Percentiles rank a stretch among this genome's conserved stretches.
Conservation (phyloP, 2,888 invertebrate species). For the Drosophila emarginata region DNA sequence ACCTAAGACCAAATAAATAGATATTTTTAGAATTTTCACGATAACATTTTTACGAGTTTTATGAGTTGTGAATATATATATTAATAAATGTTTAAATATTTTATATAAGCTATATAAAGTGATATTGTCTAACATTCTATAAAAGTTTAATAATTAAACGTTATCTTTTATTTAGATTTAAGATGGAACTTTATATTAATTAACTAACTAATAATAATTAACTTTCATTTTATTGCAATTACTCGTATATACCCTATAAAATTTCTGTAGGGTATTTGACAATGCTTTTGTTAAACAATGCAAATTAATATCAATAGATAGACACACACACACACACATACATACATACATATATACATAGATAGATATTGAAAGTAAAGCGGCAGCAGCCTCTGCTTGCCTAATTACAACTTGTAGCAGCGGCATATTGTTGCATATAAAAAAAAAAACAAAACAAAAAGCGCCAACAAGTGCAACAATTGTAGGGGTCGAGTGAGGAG, state of each 20-base stretch:
- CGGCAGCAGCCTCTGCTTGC: slow-evolving; percentile 25
- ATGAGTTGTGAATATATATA: neutral
- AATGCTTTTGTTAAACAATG: slow-evolving; percentile 29
- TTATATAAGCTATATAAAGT: too few relatives aligned
- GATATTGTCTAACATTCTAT: too few relatives aligned
- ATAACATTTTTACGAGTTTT: neutral
- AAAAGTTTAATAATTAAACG: too few relatives aligned
- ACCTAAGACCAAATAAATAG: too few relatives aligned
- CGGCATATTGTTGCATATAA: slow-evolving; percentile 56
- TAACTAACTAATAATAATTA: too few relatives aligned
- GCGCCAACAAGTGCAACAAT: slow-evolving; percentile 26
- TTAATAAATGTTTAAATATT: too few relatives aligned
- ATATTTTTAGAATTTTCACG: neutral
- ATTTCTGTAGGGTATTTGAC: neutral
- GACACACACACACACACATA: slow-evolving; percentile 15
- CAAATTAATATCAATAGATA: slow-evolving; percentile 61
- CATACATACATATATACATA: slow-evolving; percentile 1
- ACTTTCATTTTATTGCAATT: neutral
- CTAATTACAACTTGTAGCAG: slow-evolving; percentile 60
- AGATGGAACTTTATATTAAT: too few relatives aligned
- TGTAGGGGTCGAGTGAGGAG: slow-evolving; percentile 10
- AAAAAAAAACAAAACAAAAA: slow-evolving; percentile 15
- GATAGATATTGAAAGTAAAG: slow-evolving; percentile 59
- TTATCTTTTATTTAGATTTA: too few relatives aligned
- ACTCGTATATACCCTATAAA: neutral